Evolutionary conservation across 2,888 invertebrate genomes (phyloP), one percentile per base, ranked within the genome.

Genomic region (Celastrina argiolus): DNA sequence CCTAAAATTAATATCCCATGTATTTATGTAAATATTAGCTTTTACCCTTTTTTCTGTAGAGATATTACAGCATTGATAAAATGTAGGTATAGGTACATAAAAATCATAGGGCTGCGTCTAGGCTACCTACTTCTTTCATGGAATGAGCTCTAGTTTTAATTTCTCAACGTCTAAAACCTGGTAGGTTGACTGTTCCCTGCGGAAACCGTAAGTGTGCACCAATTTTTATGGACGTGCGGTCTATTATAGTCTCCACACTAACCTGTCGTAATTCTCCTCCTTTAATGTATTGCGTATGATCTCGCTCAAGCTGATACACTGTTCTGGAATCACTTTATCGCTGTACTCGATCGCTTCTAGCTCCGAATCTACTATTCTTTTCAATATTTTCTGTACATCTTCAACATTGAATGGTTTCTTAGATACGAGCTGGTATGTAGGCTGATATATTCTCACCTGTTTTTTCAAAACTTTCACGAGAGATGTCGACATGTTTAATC

Each of bases 261-360:
- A 90, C 95, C 95, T 94, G 80, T 95, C 94, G 80, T 92, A 95
- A 69, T 94, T 92, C 77, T 94, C 90, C 78, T 92, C 93, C 81
- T 94, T 94, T 16, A 95, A 89, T 69, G 92, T 90, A 36, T 87
- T 85, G 39, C 93, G 91, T 69, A 95, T 93, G 59, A 91, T 92
- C 69, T 92, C 90, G 0, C 94, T 92, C 69, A 94, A 88, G 73
- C 83, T 91, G 6, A 93, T 88, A 69, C 94, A 91, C 65, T 92
- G 83, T 2, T 93, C 91, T 56, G 93, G 92, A 63, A 92, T 88
- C 12, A 87, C 82, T 63, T 93, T 88, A 73, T 95, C 94, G 73
- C 93, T 94, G 51, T 92, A 92, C 68, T 93, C 93, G 26, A 94
- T 83, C 70, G 93, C 93, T 67, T 92, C 92, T 58, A 95, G 79